Conservation (phyloP, 2,797 vertebrate species). For the Sphaeramia orbicularis region DNA sequence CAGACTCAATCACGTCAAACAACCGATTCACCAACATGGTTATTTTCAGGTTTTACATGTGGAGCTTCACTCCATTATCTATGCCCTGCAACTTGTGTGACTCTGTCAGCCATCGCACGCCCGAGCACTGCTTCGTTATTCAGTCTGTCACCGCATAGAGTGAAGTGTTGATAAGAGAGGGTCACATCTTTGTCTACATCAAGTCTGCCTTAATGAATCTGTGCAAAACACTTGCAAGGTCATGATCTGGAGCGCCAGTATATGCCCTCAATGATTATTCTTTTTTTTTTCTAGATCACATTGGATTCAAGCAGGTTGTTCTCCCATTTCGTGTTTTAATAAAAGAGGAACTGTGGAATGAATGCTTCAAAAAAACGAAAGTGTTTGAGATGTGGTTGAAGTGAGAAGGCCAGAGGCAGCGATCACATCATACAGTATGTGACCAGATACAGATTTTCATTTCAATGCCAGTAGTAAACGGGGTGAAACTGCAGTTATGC, state of each 20-base stretch:
- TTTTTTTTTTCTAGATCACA: conserved; percentile 3
- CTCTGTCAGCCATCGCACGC: conserved; percentile 26
- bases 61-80: conserved; percentile 24
- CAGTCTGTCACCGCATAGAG: conserved; percentile 5
- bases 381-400: conserved; percentile 38
- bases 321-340: conserved; percentile 11
- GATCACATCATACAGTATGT: conserved; percentile 49
- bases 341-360: conserved; percentile 22
- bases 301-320: conserved; percentile 7
- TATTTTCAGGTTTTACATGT: conserved; percentile 42
- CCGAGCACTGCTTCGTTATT: conserved; percentile 6
- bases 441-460: conserved; percentile 66
- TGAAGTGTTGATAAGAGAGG: conserved; percentile 45
- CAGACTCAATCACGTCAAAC: conserved; percentile 25
- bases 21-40: conserved; percentile 16
- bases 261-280: neutral
- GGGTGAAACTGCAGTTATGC: conserved; percentile 50
- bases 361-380: conserved; percentile 23
- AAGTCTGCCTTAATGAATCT: conserved; percentile 31
- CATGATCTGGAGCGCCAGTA: conserved; percentile 25
- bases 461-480: conserved; percentile 53
- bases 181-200: conserved; percentile 12
- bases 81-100: neutral
- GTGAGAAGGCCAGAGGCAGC: conserved; percentile 45
- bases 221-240: conserved; percentile 26